Percentiles rank a stretch among this genome's conserved stretches.
Conservation (phyloP, 2,797 vertebrate genomes). For the Australoheros facetus region DNA sequence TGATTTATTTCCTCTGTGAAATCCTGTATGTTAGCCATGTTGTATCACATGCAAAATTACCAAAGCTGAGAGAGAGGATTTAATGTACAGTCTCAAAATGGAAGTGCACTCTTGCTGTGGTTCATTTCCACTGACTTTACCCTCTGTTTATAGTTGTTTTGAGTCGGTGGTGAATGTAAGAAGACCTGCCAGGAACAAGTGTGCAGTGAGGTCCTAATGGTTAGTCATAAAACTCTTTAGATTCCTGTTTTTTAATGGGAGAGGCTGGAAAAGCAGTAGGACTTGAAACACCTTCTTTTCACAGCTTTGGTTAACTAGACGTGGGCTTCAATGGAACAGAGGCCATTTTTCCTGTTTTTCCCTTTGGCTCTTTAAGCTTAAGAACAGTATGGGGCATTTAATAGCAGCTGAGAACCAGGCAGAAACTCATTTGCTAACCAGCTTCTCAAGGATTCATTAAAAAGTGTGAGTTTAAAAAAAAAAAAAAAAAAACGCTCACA, state of each 20-base stretch:
- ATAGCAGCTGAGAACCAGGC: conserved; percentile 12
- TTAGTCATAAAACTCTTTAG: conserved; percentile 72
- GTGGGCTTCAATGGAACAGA: conserved; percentile 57
- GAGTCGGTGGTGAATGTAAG: conserved; percentile 33
- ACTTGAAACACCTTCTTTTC: conserved; percentile 63
- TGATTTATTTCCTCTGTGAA: background rate
- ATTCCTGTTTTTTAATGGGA: conserved; percentile 75
- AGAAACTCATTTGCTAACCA: conserved; percentile 9
- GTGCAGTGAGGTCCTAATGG: conserved; percentile 67
- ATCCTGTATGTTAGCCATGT: background rate
- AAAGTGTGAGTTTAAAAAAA: background rate
- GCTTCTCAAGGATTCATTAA: conserved; percentile 13
- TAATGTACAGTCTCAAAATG: conserved; percentile 12
- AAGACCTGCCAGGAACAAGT: conserved; percentile 71
- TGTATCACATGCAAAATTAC: background rate
- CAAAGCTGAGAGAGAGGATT: background rate
- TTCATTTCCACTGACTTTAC: conserved; percentile 23
- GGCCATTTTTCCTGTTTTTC: conserved; percentile 38
- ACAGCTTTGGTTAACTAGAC: conserved; percentile 63
- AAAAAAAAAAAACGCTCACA: background rate
- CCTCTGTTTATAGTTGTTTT: conserved; percentile 36
- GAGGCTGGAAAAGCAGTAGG: conserved; percentile 63
- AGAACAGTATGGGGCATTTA: conserved; percentile 43
- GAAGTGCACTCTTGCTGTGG: conserved; percentile 33
- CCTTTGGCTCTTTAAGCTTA: conserved; percentile 21